Percentiles rank a stretch among this genome's conserved stretches.
These are phyloP conservation scores for Thymelicus sylvestris DNA, from an alignment of 2,888 invertebrate genomes.

Conservation along the genomic window DNA sequence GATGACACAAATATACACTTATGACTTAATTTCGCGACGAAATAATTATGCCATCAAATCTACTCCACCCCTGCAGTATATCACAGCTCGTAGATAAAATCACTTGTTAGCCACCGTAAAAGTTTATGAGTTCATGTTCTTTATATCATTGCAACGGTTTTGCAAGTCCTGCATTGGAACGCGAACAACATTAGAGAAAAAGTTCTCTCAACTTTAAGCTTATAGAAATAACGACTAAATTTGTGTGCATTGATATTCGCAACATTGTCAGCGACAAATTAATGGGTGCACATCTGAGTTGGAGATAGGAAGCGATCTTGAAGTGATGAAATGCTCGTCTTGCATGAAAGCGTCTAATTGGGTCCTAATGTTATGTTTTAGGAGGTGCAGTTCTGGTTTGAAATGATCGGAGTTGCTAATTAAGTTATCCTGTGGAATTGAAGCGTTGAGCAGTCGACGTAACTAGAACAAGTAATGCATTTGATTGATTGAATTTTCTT, in stretches of 20 bases:
- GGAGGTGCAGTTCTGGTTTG: slow-evolving; percentile 7
- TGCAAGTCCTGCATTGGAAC: slow-evolving; percentile 14
- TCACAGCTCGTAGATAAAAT: not conserved
- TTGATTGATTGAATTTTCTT: too few relatives aligned
- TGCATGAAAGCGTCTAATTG: slow-evolving; percentile 28
- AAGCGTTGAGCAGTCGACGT: not conserved
- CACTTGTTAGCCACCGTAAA: slow-evolving; percentile 27
- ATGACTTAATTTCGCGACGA: too few relatives aligned
- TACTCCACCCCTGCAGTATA: not conserved
- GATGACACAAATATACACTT: too few relatives aligned
- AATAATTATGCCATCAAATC: not conserved
- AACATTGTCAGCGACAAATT: slow-evolving; percentile 12
- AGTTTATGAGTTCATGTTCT: slow-evolving; percentile 29
- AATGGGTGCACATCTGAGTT: slow-evolving; percentile 18
- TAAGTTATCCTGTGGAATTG: not conserved
- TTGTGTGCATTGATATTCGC: not conserved
- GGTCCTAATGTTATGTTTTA: slow-evolving; percentile 17
- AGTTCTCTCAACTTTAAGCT: not conserved
- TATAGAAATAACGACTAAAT: not conserved
- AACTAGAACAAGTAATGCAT: too few relatives aligned
- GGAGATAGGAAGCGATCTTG: slow-evolving; percentile 19
- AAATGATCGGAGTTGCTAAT: slow-evolving; percentile 1
- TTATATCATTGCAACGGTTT: slow-evolving; percentile 27
- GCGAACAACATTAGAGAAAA: slow-evolving; percentile 9
- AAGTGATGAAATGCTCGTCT: slow-evolving; percentile 17